A percentile compares a stretch with the other conserved stretches of the same genome.
Evolutionary conservation across 2,113 vertebrate genomes (phyloP).

Genomic region (Dicerorhinus sumatrensis): DNA sequence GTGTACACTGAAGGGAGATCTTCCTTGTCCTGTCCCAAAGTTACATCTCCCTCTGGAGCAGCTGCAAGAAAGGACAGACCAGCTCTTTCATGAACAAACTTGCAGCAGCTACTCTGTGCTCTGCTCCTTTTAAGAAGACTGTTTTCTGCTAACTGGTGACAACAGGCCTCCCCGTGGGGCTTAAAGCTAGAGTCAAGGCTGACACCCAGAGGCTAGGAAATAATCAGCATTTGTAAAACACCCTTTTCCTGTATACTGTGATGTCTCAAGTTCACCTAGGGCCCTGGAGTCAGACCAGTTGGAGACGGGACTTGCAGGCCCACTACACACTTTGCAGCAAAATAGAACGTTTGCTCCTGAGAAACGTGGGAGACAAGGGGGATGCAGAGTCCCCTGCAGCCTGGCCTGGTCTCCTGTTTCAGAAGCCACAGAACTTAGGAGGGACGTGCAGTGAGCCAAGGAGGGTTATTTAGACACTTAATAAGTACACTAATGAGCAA

Average conservation of each 20-base stretch:
- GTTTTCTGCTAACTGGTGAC: background rate
- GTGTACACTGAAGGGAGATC: background rate
- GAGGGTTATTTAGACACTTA: background rate
- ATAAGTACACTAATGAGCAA: background rate
- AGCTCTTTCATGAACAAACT: background rate
- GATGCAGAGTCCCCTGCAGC: rapidly evolving
- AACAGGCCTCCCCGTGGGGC: rapidly evolving
- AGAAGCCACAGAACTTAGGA: background rate
- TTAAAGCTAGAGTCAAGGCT: background rate
- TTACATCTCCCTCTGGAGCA: background rate
- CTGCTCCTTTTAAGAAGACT: background rate
- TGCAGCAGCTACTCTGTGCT: too few species aligned
- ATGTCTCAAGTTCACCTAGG: background rate
- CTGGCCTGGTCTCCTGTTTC: background rate
- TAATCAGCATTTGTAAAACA: background rate
- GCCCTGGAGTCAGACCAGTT: too few species aligned
- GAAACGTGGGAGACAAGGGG: background rate
- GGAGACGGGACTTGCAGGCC: background rate
- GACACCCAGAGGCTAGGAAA: background rate
- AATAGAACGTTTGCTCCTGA: background rate
- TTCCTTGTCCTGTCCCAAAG: background rate
- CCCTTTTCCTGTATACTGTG: background rate
- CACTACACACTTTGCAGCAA: background rate
- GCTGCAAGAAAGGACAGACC: background rate
- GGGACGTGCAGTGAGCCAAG: background rate